Evolutionary conservation across 1,140 invertebrate species (phyloP).

Genomic region (Penaeus chinensis): DNA sequence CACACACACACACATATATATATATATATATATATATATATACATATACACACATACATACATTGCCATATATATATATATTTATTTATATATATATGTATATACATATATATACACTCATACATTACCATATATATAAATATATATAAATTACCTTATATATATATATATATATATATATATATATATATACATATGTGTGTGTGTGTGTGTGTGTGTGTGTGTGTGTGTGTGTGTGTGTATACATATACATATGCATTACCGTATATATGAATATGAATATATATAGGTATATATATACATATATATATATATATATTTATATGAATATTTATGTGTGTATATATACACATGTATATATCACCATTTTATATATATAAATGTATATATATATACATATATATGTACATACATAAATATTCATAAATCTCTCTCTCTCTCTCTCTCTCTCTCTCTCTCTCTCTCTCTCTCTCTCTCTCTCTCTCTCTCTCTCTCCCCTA

Average conservation of each 20-base stretch:
- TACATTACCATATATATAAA: background rate
- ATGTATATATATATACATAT: background rate
- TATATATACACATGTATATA: background rate
- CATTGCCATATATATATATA: background rate
- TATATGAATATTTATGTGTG: background rate
- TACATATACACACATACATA: background rate
- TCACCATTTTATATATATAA: background rate
- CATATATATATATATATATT: background rate
- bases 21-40: too few species aligned
- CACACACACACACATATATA: too few species aligned
- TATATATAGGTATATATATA: background rate
- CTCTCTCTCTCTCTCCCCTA: background rate
- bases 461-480: too few species aligned
- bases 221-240: background rate
- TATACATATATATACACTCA: background rate
- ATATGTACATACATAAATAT: background rate
- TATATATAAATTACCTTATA: background rate
- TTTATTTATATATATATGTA: constrained; percentile 15
- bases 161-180: background rate
- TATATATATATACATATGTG: background rate
- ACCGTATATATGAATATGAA: background rate
- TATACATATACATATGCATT: background rate
- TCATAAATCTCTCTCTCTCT: background rate
- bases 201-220: background rate
- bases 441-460: too few species aligned